Conservation (phyloP, 2,113 vertebrate genomes). For the Vidua chalybeata region DNA sequence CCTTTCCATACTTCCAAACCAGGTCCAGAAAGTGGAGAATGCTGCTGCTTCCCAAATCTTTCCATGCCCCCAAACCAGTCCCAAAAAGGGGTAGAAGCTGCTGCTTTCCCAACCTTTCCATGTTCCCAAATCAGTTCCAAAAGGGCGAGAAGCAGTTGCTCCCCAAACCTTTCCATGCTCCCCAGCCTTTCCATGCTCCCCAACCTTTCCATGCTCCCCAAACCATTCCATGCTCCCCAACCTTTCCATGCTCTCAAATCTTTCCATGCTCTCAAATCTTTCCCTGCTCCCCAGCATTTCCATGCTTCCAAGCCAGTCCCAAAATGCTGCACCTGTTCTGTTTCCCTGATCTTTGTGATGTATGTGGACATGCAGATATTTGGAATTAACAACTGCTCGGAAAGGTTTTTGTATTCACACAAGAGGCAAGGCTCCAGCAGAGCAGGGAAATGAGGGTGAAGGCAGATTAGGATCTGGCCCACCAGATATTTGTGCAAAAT, state of each 20-base stretch:
- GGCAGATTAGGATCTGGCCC: neutral
- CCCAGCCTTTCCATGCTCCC: neutral
- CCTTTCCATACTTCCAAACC: neutral
- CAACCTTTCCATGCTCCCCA: neutral
- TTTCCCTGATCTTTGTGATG: neutral
- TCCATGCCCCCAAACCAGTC: neutral
- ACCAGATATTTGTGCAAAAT: fast-evolving
- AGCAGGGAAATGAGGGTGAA: neutral
- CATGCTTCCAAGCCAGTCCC: neutral
- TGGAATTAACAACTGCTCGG: neutral
- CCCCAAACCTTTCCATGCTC: neutral
- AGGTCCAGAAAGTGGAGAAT: no score
- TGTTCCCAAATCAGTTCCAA: neutral
- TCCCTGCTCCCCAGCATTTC: neutral
- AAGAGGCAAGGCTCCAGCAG: neutral
- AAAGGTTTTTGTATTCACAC: neutral
- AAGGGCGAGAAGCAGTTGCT: no score
- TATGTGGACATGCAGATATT: neutral
- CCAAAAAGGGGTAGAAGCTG: no score
- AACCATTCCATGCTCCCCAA: no score
- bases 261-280: neutral
- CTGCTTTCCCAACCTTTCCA: neutral
- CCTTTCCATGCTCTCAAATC: neutral
- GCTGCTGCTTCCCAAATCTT: neutral
- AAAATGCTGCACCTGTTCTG: neutral